phyloP scores from a whole-genome alignment of 2,888 invertebrate genomes.

The Lasioglossum oenotherae region DNA sequence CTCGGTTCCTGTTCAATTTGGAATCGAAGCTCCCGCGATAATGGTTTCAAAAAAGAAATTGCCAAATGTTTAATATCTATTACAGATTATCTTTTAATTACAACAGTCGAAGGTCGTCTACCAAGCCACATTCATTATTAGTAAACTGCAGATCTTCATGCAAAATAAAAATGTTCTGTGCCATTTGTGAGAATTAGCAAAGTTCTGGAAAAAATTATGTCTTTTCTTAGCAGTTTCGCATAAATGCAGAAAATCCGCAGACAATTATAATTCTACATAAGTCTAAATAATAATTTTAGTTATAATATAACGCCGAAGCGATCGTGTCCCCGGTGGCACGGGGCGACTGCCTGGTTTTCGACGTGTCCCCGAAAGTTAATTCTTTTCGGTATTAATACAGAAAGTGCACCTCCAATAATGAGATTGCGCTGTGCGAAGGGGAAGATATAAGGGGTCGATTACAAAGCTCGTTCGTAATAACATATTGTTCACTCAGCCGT shows the following conservation, averaged over 20 bases:
- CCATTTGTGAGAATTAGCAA: too few relatives aligned
- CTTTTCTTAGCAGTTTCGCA: too few relatives aligned
- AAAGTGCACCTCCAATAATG: slow-evolving; percentile 80
- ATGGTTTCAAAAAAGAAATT: neutral
- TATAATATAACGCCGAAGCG: neutral
- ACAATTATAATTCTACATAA: too few relatives aligned
- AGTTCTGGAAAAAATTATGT: too few relatives aligned
- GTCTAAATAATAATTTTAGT: too few relatives aligned
- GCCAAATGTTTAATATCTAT: neutral
- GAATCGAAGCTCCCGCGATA: neutral
- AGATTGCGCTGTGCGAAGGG: slow-evolving; percentile 76
- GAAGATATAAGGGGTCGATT: slow-evolving; percentile 79
- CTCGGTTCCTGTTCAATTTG: neutral
- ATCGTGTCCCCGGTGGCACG: neutral
- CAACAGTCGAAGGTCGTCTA: too few relatives aligned
- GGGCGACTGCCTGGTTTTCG: slow-evolving; percentile 81
- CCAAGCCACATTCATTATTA: too few relatives aligned
- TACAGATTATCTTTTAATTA: neutral
- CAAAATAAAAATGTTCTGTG: too few relatives aligned
- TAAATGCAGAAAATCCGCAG: too few relatives aligned
- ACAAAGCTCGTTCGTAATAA: slow-evolving; percentile 79
- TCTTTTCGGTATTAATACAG: slow-evolving; percentile 82
- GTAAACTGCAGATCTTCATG: too few relatives aligned
- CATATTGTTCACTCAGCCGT: slow-evolving; percentile 72
- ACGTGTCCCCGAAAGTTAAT: slow-evolving; percentile 81